Evolutionary conservation across 2,113 vertebrate species (phyloP), one percentile per base, ranked within the genome.

Genomic region (Nerophis lumbriciformis): DNA sequence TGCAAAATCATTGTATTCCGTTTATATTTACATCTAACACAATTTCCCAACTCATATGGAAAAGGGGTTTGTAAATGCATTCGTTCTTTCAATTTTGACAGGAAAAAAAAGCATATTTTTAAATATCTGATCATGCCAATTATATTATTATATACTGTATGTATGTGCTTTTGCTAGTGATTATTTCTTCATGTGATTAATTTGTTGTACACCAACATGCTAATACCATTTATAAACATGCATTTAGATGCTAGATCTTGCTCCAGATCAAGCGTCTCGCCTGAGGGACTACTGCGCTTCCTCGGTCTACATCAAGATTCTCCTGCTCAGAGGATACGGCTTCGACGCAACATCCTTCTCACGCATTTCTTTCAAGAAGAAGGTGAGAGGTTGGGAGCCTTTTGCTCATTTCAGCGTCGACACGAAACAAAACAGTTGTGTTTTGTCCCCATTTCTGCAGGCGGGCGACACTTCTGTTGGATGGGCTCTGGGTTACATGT

Each of bases 401-500:
- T 42, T 50, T 48, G 2, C 14, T 6, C 39, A 1, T 42, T 44
- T 44, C 4, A 4, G 12, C 14, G 1, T 16, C 9, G 1, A 45
- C 14, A 42, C 1, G 12, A 60, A 60, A 11, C 28, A n/a, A 56
- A 55, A 6, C 5, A 38, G 15, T 39, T 15, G 37, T 53, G 1
- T 7, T 51, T 39, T n/a, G 8, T 37, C 60, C n/a, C 6, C 75
- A 54, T 35, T 56, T 48, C 56, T 63, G 0, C 88, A 99, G 96
- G 94, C 65, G 0, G 89, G 87, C 0, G 91, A 88, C 0, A 55
- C 90, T 0, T 91, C 92, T 0, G 61, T 95, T 0, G 94, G 95
- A 56, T 98, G 96, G 96, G 92, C 94, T 0, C 88, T 99, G 72
- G 96, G 96, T 48, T 97, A 95, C 88, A 94, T 97, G 94, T 90